These are phyloP conservation scores for Ahaetulla prasina DNA, from an alignment of 2,113 vertebrate genomes.

Conservation along the genomic window DNA sequence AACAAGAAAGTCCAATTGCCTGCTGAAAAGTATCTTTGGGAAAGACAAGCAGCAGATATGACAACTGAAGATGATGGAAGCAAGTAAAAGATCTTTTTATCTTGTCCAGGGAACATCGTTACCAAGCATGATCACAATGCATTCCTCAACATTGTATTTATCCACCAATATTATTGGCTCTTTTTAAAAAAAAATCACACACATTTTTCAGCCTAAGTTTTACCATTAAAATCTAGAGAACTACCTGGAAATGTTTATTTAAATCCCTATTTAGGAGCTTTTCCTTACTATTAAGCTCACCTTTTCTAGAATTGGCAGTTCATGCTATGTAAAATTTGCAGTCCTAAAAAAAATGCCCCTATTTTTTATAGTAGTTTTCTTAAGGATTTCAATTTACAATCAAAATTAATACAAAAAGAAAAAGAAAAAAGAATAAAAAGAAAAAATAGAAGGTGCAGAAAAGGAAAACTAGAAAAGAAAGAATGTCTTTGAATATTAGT, in stretches of 20 bases:
- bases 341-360: background rate
- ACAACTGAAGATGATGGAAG: background rate
- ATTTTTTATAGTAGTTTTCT: background rate
- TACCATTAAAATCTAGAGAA: background rate
- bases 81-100: background rate
- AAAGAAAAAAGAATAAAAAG: background rate
- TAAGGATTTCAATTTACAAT: background rate
- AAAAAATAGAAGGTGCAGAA: background rate
- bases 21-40: too few species aligned
- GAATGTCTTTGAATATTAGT: too few species aligned
- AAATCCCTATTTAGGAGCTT: background rate
- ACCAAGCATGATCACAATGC: background rate
- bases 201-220: background rate
- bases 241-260: background rate
- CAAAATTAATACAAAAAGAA: background rate
- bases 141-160: background rate
- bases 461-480: background rate
- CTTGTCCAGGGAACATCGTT: background rate
- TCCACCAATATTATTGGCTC: background rate
- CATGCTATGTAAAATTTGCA: background rate
- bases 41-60: background rate
- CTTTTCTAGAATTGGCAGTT: background rate
- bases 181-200: background rate
- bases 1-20: too few species aligned
- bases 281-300: background rate